Conservation (phyloP, 2,888 invertebrate species). For the Incurvaria masculella region DNA sequence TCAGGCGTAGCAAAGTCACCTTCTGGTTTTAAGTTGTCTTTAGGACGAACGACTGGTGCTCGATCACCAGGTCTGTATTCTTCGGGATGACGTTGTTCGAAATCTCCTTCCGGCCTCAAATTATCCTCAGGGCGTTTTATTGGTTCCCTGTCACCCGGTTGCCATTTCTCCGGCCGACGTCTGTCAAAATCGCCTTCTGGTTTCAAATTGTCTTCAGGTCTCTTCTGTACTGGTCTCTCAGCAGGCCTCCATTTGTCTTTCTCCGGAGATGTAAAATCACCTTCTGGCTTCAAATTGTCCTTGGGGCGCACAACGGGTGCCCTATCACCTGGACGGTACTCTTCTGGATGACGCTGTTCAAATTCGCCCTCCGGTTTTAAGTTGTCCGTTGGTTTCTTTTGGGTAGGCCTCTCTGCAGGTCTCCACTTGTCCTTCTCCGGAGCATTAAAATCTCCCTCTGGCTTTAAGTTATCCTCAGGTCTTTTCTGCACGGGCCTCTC, state of each 20-base stretch:
- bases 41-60: neutral
- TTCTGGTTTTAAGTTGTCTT: neutral
- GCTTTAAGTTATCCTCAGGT: slow-evolving; percentile 51
- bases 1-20: neutral
- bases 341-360: slow-evolving; percentile 28
- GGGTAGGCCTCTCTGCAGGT: slow-evolving; percentile 31
- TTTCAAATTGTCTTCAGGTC: slow-evolving; percentile 57
- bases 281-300: slow-evolving; percentile 51
- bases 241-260: slow-evolving; percentile 29
- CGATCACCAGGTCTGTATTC: slow-evolving; percentile 19
- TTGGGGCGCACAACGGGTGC: slow-evolving; percentile 31
- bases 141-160: slow-evolving; percentile 36
- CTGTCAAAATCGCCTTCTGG: slow-evolving; percentile 40
- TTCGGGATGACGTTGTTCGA: slow-evolving; percentile 27
- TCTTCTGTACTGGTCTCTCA: slow-evolving; percentile 36
- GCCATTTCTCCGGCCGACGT: slow-evolving; percentile 25
- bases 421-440: slow-evolving; percentile 30
- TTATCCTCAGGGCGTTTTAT: slow-evolving; percentile 43
- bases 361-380: slow-evolving; percentile 55
- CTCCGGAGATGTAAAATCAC: slow-evolving; percentile 35
- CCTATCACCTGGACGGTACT: slow-evolving; percentile 44
- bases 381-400: slow-evolving; percentile 51
- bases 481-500: slow-evolving; percentile 38
- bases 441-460: slow-evolving; percentile 48
- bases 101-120: slow-evolving; percentile 40